These are phyloP conservation scores for Apostichopus parvimensis DNA, from an alignment of 35 echinoderm and acorn worm genomes.

Conservation along the genomic window DNA sequence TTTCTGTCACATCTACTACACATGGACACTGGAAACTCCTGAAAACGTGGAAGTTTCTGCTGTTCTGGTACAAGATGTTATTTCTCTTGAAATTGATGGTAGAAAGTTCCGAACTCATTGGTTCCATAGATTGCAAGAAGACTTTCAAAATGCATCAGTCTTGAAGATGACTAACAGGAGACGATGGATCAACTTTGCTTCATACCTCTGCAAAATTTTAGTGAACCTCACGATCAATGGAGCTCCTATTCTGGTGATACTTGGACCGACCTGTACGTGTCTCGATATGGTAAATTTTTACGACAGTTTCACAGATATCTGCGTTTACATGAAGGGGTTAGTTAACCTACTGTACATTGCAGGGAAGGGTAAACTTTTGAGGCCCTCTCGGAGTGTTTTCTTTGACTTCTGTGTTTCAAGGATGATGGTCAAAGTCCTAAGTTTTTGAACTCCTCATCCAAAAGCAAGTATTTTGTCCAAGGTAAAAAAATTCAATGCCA, in stretches of 20 bases:
- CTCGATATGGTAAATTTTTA: slow-evolving; percentile 51
- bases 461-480: too few species aligned
- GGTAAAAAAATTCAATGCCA: too few species aligned
- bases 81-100: slow-evolving; percentile 55
- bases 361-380: too few species aligned
- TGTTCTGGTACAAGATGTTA: not conserved
- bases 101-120: slow-evolving; percentile 58
- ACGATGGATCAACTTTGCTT: slow-evolving; percentile 62
- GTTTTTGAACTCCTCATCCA: not conserved
- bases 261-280: slow-evolving; percentile 63
- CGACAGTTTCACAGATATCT: not conserved
- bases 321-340: too few species aligned
- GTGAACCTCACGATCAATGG: slow-evolving; percentile 44
- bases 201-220: slow-evolving; percentile 68
- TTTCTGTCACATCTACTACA: slow-evolving; percentile 31
- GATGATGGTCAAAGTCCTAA: not conserved
- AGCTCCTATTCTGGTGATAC: slow-evolving; percentile 34
- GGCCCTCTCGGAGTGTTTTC: too few species aligned
- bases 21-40: slow-evolving; percentile 20
- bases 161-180: slow-evolving; percentile 43
- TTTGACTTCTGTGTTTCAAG: too few species aligned
- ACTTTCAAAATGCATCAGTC: slow-evolving; percentile 37
- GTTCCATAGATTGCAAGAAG: slow-evolving; percentile 43
- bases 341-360: too few species aligned
- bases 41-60: not conserved